Evolutionary conservation across 92 coral and sea anemone species (phyloP), one percentile per base, ranked within the genome.

Genomic region (Bergia sp.): DNA sequence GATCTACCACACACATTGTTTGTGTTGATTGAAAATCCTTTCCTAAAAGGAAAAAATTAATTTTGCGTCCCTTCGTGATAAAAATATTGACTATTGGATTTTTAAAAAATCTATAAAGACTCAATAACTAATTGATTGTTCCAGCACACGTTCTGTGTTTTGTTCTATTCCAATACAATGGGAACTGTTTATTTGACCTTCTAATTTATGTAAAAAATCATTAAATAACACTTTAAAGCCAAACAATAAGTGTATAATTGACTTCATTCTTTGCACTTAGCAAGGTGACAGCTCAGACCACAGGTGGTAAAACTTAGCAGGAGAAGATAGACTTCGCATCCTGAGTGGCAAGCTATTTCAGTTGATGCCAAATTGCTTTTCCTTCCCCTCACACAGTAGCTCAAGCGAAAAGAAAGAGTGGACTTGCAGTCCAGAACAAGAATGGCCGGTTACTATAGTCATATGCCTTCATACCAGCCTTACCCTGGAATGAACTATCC

Each of bases 361-460:
- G 79, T 84, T 71, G 47, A 84, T 44, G 87, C 65, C 75, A 45
- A 71, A 84, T 71, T 36, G 87, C 79, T 29, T 84, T 84, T 49
- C 40, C 78, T 84, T 84, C 79, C 61, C 65, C 66, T 84, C 47
- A 18, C 29, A 40, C 16, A 69, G 5, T 47, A 84, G 79, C 43
- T 53, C 73, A 67, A 84, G 67, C 65, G 66, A 37, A 37, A 36
- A 21, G 79, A 37, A 71, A 55, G 50, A 38, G 36, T 29, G 65
- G 7, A 47, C 3, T 79, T 50, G 37, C 58, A 79, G 72, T 18
- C 16, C 7, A 15, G 57, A 15, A 37, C n/a, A 71, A 15, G n/a
- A 29, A 95, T 95, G 98, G 98, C 98, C 91, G 98, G 98, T 86
- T 95, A 95, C 86, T 95, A 90, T 88, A 93, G 98, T 57, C 98